Evolutionary conservation across 2,888 invertebrate genomes (phyloP), one percentile per base, ranked within the genome.

Genomic region (Idaea biselata): DNA sequence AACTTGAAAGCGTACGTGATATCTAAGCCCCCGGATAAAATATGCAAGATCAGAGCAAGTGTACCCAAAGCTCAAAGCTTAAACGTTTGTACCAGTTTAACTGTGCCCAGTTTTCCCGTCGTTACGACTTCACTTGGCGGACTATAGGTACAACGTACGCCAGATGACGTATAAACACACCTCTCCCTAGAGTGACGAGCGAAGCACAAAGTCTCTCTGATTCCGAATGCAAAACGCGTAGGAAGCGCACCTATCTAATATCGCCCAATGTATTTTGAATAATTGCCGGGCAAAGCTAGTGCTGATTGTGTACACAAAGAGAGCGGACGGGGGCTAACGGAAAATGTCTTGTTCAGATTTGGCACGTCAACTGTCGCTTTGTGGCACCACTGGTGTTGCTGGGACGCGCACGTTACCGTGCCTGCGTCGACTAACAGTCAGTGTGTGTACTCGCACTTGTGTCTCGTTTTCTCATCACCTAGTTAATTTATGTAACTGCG

Each of bases 201-300:
- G 44, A 11, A 44, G 73, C 79, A 89, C 88, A 89, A 88, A 89
- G 89, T 88, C 85, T 81, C 80, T 79, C 88, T 87, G 89, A 90
- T 91, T 89, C 91, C 81, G 86, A 91, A 91, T 91, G 90, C 91
- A 90, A 90, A 91, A 91, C 88, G 90, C 87, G 86, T 87, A 84
- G 85, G 81, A 81, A 84, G 81, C 83, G 82, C 85, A 87, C 88
- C 88, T 90, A 91, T 91, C 90, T 91, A 91, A 91, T 90, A 91
- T 88, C 86, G 89, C 83, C 82, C 83, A 86, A 88, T 89, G 91
- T 90, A 89, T 91, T 91, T 89, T 91, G 91, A 91, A 92, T 91
- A 91, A 91, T 91, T 92, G 89, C 86, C 81, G 83, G 76, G 81
- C 78, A 82, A 79, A 80, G 79, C 80, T 78, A 63, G 77, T 80